Evolutionary conservation across 2,888 invertebrate genomes (phyloP).

Genomic region (Dolichopus griseipennis): DNA sequence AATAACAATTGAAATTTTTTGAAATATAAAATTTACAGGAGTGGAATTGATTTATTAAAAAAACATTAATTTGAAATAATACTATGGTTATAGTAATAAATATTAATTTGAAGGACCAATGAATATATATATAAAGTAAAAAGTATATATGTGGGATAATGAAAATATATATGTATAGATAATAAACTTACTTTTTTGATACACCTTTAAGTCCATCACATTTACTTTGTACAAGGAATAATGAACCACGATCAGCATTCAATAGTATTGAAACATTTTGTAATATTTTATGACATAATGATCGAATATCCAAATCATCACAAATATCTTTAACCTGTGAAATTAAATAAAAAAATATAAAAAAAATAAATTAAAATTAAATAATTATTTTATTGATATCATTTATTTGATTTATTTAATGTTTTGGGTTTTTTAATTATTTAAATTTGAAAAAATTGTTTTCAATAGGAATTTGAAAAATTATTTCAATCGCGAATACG

Average conservation of each 20-base stretch:
- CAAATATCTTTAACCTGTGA: slow-evolving; percentile 90
- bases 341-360: slow-evolving; percentile 1
- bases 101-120: background rate
- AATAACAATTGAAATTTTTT: too few relatives aligned
- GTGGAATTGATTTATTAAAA: too few relatives aligned
- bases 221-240: slow-evolving; percentile 80
- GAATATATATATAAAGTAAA: background rate
- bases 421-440: too few relatives aligned
- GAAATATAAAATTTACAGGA: too few relatives aligned
- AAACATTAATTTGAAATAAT: background rate
- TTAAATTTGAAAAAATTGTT: too few relatives aligned
- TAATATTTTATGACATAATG: slow-evolving; percentile 89
- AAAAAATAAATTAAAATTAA: too few relatives aligned
- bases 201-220: slow-evolving; percentile 38
- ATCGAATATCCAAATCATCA: slow-evolving; percentile 88
- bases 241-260: slow-evolving; percentile 84
- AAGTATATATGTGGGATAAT: background rate
- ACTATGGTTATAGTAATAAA: background rate
- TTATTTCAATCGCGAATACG: too few relatives aligned
- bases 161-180: background rate
- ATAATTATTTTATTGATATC: too few relatives aligned
- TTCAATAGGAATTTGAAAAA: too few relatives aligned
- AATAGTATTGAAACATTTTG: slow-evolving; percentile 88
- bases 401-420: too few relatives aligned
- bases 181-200: slow-evolving; percentile 40